Evolutionary conservation across 2,797 vertebrate genomes (phyloP).

Genomic region (Syngnathus acus): DNA sequence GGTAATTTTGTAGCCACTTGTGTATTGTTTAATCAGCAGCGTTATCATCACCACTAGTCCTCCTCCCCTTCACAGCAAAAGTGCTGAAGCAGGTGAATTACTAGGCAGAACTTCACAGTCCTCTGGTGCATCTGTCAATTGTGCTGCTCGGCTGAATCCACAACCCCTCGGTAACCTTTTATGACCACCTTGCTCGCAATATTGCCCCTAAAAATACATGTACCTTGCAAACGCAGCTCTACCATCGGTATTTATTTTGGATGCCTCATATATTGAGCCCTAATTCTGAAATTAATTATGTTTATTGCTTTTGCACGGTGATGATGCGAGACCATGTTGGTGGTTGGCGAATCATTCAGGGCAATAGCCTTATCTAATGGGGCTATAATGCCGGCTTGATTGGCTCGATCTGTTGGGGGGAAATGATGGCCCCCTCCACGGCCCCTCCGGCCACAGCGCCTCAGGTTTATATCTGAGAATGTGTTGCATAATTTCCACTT

Average conservation of each 20-base stretch:
- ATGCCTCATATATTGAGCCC: conserved; percentile 43
- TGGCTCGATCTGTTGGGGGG: conserved; percentile 50
- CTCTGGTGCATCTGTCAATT: conserved; percentile 38
- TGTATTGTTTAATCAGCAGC: conserved; percentile 54
- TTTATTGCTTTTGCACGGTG: conserved; percentile 36
- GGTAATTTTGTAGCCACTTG: conserved; percentile 33
- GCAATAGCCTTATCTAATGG: conserved; percentile 60
- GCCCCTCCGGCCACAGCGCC: conserved; percentile 54
- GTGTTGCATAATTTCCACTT: conserved; percentile 55
- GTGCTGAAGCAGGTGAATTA: conserved; percentile 52
- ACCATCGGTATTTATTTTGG: conserved; percentile 40
- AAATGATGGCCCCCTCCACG: conserved; percentile 40
- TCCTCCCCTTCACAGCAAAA: conserved; percentile 11
- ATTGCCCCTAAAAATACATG: conserved; percentile 51
- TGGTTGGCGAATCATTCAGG: conserved; percentile 42
- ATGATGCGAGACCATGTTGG: conserved; percentile 34
- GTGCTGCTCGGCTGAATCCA: conserved; percentile 23
- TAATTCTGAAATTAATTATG: conserved; percentile 32
- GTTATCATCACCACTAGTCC: conserved; percentile 42
- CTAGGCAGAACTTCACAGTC: conserved; percentile 25
- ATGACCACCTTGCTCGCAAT: conserved; percentile 27
- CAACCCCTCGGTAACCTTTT: conserved; percentile 39
- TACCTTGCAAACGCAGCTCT: conserved; percentile 42
- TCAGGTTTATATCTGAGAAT: conserved; percentile 50
- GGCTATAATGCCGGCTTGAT: conserved; percentile 50